Evolutionary conservation across 2,888 invertebrate species (phyloP).

Genomic region (Rhagonycha fulva): DNA sequence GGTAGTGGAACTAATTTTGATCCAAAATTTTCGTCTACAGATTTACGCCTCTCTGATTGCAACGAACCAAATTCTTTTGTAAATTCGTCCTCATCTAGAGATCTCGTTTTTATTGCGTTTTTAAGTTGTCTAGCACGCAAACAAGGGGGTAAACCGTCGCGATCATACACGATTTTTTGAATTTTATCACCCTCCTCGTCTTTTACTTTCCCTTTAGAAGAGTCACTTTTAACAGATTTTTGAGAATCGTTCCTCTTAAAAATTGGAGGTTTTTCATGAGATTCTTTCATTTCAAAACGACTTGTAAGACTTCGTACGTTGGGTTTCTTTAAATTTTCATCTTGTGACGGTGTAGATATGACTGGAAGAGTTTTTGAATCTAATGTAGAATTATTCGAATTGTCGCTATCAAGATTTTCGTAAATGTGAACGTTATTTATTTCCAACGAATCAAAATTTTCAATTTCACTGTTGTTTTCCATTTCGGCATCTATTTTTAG

Average conservation of each 20-base stretch:
- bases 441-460: conserved; percentile 47
- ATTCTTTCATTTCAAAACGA: conserved; percentile 51
- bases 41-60: conserved; percentile 59
- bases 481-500: background rate
- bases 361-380: background rate
- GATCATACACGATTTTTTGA: conserved; percentile 20
- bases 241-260: conserved; percentile 27
- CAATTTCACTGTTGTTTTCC: conserved; percentile 22
- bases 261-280: conserved; percentile 45
- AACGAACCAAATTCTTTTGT: conserved; percentile 65
- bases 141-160: conserved; percentile 59
- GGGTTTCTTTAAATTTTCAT: conserved; percentile 6
- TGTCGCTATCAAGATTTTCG: conserved; percentile 45
- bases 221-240: background rate
- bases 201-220: background rate
- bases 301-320: conserved; percentile 37
- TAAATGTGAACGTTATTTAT: conserved; percentile 43
- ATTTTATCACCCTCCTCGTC: conserved; percentile 5
- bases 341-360: background rate
- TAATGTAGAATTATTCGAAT: conserved; percentile 9
- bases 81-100: conserved; percentile 76
- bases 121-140: conserved; percentile 66
- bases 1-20: conserved; percentile 59
- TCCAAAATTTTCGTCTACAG: conserved; percentile 57
- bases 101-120: conserved; percentile 67